phyloP scores from a whole-genome alignment of 92 coral and sea anemone species.

The Epizoanthus fatuus region DNA sequence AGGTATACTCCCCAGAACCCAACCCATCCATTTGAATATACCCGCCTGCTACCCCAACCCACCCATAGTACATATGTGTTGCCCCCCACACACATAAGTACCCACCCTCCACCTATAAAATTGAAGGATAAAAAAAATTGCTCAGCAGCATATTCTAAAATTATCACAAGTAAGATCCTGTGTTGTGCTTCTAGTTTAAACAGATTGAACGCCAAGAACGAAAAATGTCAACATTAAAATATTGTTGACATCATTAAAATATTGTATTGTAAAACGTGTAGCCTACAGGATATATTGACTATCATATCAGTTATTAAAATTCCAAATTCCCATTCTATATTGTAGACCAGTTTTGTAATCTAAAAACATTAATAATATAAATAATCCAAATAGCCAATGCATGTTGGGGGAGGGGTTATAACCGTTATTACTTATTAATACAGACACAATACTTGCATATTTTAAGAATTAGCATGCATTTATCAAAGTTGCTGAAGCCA shows the following conservation, averaged over 20 bases:
- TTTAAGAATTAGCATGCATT: no score
- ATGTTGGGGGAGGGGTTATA: no score
- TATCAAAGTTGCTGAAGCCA: no score
- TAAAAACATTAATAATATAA: no score
- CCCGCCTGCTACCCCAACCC: not conserved
- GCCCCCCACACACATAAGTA: not conserved
- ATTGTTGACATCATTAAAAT: not conserved
- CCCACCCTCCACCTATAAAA: not conserved
- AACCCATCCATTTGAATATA: conserved; percentile 1
- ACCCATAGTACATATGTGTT: not conserved
- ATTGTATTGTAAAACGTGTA: no score
- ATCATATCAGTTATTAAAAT: no score
- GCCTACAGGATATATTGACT: no score
- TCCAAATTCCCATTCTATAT: no score
- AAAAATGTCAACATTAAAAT: not conserved
- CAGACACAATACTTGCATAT: no score
- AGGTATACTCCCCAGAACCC: not conserved
- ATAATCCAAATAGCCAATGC: no score
- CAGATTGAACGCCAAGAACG: not conserved
- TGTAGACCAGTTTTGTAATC: no score
- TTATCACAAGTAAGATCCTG: not conserved
- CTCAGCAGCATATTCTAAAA: not conserved
- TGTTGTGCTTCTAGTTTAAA: not conserved
- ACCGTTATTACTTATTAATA: no score
- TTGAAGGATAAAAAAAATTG: not conserved